Percentiles rank a stretch among this genome's conserved stretches.
Conservation (phyloP, 1,140 invertebrate species). For the Drosophila insularis region DNA sequence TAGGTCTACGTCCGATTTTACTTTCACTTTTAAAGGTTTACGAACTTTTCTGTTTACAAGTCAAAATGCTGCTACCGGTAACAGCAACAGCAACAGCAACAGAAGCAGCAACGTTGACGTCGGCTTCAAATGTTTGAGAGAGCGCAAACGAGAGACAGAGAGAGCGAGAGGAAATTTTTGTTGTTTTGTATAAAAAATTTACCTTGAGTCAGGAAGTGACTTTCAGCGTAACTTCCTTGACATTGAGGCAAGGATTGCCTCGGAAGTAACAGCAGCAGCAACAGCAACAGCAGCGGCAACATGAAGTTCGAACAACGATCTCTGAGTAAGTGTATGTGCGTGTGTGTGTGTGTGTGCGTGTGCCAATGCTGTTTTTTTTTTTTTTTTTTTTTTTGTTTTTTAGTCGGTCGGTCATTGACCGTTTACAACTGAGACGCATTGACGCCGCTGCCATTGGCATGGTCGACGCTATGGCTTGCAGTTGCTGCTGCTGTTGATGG, state of each 20-base stretch:
- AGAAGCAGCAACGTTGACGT: constrained; percentile 5
- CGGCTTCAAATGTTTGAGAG: constrained; percentile 8
- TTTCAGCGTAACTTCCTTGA: constrained; percentile 70
- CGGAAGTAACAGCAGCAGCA: constrained; percentile 49
- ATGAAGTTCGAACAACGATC: constrained; percentile 11
- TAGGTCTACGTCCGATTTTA: constrained; percentile 82
- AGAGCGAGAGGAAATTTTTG: constrained; percentile 14
- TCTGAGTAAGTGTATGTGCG: constrained; percentile 1
- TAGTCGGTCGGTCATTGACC: constrained; percentile 82
- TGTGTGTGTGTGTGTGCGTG: constrained; percentile 31
- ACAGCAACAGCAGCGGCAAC: constrained; percentile 33
- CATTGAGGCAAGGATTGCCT: constrained; percentile 76
- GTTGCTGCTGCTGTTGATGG: constrained; percentile 8
- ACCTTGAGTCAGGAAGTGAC: constrained; percentile 60
- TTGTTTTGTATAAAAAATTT: constrained; percentile 5
- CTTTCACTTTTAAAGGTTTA: constrained; percentile 83
- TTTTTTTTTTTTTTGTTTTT: constrained; percentile 19
- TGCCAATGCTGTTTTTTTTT: constrained; percentile 53
- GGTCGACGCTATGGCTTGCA: constrained; percentile 37
- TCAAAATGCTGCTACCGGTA: constrained; percentile 56
- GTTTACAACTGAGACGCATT: constrained; percentile 75
- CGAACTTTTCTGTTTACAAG: constrained; percentile 82
- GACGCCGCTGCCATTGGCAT: constrained; percentile 75
- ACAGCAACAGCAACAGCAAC: constrained; percentile 30
- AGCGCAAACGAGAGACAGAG: constrained; percentile 9